Conservation (phyloP, 2,888 invertebrate species). For the Nebria brevicollis region DNA sequence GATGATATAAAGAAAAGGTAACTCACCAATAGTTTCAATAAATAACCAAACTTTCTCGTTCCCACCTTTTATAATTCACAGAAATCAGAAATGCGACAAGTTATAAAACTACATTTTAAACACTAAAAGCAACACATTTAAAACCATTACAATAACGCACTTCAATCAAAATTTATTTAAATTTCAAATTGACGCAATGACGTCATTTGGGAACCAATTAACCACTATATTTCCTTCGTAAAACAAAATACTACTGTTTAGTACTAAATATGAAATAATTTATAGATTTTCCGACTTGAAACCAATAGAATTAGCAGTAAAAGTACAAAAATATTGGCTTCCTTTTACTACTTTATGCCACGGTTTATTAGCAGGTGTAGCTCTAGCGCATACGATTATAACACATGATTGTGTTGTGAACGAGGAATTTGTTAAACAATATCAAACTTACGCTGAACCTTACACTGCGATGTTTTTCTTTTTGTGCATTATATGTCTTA, state of each 20-base stretch:
- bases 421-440: slow-evolving; percentile 57
- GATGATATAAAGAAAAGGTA: slow-evolving; percentile 37
- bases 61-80: background rate
- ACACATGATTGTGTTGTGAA: slow-evolving; percentile 66
- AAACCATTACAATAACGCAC: too few species aligned
- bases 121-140: background rate
- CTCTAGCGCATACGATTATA: slow-evolving; percentile 69
- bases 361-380: slow-evolving; percentile 70
- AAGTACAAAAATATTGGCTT: slow-evolving; percentile 67
- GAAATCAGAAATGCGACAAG: background rate
- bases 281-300: slow-evolving; percentile 64
- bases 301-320: slow-evolving; percentile 67
- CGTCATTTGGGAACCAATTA: too few species aligned
- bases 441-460: slow-evolving; percentile 59
- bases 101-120: background rate
- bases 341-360: slow-evolving; percentile 68
- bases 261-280: slow-evolving; percentile 3
- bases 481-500: slow-evolving; percentile 68
- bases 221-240: too few species aligned
- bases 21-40: background rate
- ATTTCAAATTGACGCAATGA: too few species aligned
- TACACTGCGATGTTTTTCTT: slow-evolving; percentile 66
- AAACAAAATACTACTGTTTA: too few species aligned
- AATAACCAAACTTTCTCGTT: background rate
- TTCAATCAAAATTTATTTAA: too few species aligned